Base-by-base conservation (phyloP, 1,140 invertebrate species). In the Sitophilus oryzae region DNA sequence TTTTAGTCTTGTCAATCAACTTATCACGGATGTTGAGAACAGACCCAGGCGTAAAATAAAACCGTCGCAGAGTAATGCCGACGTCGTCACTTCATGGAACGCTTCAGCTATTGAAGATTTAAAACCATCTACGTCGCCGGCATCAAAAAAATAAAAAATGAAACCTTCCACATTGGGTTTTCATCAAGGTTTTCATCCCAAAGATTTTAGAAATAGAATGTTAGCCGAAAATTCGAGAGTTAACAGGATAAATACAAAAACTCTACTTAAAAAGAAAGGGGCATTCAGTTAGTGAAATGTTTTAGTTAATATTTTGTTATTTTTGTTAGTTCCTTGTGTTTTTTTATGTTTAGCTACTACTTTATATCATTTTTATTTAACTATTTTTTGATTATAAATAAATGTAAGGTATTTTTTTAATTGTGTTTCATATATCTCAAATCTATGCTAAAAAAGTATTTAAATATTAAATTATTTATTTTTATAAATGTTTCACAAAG, bases 181-280 rank as follows among this genome's bases (percentile, higher is more conserved):
- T n/a, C n/a, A n/a, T n/a, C n/a, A n/a, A 35, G 60, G 47, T 40
- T 2, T 56, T 11, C 61, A 63, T 43, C 52, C 58, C 2, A 63
- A 66, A 56, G 66, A 67, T 56, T 67, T 64, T 48, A 67, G 63
- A 58, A 64, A 60, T 51, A 47, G 56, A 52, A 59, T 63, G 58
- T 47, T 64, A 30, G 58, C 60, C 15, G 55, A 60, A 55, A 19
- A 53, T 40, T 45, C 15, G 1, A n/a, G 60, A 25, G 56, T 66
- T 9, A 56, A 50, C 22, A 43, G 66, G 37, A 41, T 58, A n/a
- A 50, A 61, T 20, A 61, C 55, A 37, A 58, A 54, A 41, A 51
- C 16, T 3, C 36, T 62, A 16, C 43, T 62, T 18, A 52, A 62
- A 43, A 62, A 59, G 25, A 56, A 50, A 22, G 59, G 51, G 4